Evolutionary conservation across 2,797 vertebrate species (phyloP).

Genomic region (Scyliorhinus canicula): DNA sequence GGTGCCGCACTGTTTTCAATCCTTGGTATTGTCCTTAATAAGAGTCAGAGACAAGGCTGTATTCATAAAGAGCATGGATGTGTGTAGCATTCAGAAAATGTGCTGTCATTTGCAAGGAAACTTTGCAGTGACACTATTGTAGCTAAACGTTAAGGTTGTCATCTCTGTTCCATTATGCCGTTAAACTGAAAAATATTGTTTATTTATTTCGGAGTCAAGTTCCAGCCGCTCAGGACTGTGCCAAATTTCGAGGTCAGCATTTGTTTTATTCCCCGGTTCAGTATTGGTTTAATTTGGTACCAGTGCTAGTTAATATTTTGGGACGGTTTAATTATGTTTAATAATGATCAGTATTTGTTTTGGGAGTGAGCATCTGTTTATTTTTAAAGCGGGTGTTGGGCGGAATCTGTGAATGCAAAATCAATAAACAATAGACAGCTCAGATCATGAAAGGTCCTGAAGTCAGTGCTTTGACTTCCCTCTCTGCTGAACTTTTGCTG

Average conservation of each 20-base stretch:
- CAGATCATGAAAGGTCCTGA: neutral
- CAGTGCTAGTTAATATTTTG: neutral
- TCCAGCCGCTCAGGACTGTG: neutral
- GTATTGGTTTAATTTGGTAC: neutral
- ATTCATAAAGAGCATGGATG: neutral
- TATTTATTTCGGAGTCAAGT: neutral
- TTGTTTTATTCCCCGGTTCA: neutral
- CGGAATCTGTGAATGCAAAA: neutral
- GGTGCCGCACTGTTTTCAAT: neutral
- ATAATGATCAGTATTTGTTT: neutral
- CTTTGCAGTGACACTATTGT: neutral
- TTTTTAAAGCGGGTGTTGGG: neutral
- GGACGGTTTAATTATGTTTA: too few species aligned
- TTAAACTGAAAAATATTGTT: neutral
- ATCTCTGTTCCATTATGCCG: neutral
- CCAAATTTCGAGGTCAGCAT: neutral
- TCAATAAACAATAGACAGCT: neutral
- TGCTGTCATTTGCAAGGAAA: neutral
- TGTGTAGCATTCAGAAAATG: neutral
- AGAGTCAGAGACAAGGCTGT: neutral
- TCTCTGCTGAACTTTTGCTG: neutral
- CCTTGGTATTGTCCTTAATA: neutral
- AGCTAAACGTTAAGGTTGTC: neutral
- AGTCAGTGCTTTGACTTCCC: neutral
- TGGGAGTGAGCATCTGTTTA: neutral